Percentiles rank a stretch among this genome's conserved stretches.
phyloP scores from a whole-genome alignment of 1,140 invertebrate species.

The Atta colombica region DNA sequence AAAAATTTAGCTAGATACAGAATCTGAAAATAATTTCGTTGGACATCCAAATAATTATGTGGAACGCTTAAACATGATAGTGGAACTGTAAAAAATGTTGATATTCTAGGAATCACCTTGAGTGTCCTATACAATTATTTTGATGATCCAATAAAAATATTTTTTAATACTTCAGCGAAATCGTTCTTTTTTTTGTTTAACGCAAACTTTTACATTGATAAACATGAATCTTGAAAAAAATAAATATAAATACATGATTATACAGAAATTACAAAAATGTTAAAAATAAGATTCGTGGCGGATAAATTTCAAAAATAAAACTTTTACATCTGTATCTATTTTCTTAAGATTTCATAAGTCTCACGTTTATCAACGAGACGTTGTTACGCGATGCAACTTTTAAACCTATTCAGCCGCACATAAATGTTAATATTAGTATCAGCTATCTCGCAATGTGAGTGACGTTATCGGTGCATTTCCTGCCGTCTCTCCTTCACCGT shows the following conservation, averaged over 20 bases:
- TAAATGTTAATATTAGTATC: constrained; percentile 51
- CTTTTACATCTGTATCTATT: background rate
- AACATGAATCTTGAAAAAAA: background rate
- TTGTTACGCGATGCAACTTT: constrained; percentile 18
- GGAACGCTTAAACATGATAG: too few species aligned
- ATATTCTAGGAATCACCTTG: too few species aligned
- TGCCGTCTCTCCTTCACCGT: constrained; percentile 38
- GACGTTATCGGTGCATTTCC: constrained; percentile 49
- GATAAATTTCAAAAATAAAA: background rate
- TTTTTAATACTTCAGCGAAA: too few species aligned
- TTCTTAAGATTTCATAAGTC: background rate
- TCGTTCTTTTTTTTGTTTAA: background rate
- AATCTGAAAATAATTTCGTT: too few species aligned
- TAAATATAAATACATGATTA: background rate
- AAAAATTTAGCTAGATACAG: too few species aligned
- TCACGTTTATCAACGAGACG: background rate
- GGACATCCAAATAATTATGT: too few species aligned
- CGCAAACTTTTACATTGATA: background rate
- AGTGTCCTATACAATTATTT: too few species aligned
- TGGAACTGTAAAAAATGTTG: too few species aligned
- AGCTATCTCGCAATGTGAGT: constrained; percentile 28
- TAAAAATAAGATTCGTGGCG: background rate
- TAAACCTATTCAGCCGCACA: background rate
- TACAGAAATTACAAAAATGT: background rate
- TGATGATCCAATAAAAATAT: too few species aligned